phyloP scores from a whole-genome alignment of 2,797 vertebrate genomes.

The Neosilurus hyrtlii region DNA sequence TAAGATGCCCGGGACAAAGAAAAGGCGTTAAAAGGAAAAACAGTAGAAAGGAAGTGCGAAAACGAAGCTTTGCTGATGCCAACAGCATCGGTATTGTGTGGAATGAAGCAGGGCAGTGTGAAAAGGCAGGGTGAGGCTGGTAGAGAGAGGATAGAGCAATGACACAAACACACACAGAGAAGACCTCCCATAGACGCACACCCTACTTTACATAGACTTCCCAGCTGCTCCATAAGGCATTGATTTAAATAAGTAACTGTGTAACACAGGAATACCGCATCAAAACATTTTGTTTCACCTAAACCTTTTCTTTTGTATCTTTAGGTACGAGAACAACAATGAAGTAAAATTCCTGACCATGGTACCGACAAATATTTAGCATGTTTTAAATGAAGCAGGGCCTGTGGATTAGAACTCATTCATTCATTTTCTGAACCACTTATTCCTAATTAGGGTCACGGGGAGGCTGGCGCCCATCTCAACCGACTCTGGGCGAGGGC shows the following conservation, averaged over 20 bases:
- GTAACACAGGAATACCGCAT: slow-evolving; percentile 8
- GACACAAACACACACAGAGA: background rate
- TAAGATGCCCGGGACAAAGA: background rate
- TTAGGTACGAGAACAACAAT: background rate
- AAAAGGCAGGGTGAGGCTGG: slow-evolving; percentile 40
- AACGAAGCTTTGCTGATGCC: slow-evolving; percentile 31
- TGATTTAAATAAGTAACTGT: slow-evolving; percentile 38
- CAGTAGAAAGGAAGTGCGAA: slow-evolving; percentile 21
- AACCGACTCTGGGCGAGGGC: too few species aligned
- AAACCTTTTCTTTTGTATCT: background rate
- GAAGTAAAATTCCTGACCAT: background rate
- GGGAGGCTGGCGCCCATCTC: too few species aligned
- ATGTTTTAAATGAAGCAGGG: background rate
- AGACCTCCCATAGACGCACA: slow-evolving; percentile 12
- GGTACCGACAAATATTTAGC: background rate
- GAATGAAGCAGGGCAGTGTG: slow-evolving; percentile 32
- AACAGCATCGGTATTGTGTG: slow-evolving; percentile 26
- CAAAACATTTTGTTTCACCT: background rate
- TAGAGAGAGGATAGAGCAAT: slow-evolving; percentile 8
- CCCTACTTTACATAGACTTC: background rate
- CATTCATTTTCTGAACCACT: too few species aligned
- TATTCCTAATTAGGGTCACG: too few species aligned
- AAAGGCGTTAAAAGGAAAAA: background rate
- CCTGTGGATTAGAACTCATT: background rate
- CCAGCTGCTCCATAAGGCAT: slow-evolving; percentile 13